Percentiles rank a stretch among this genome's conserved stretches.
phyloP scores from a whole-genome alignment of 2,797 vertebrate genomes.

The Picus viridis region DNA sequence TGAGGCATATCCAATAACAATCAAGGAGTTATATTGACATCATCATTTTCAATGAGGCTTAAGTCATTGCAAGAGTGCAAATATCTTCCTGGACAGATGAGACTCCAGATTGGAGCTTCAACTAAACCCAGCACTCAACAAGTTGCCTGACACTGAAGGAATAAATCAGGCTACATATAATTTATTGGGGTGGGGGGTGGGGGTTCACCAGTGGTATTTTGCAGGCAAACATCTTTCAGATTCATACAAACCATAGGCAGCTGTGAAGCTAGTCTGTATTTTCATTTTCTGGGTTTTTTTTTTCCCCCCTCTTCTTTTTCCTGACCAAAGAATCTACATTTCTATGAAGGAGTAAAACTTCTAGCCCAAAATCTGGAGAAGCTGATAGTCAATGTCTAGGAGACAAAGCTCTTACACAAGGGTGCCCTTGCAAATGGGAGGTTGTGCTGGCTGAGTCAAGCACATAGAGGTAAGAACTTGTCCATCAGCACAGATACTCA shows the following conservation, averaged over 20 bases:
- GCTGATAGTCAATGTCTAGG: not conserved
- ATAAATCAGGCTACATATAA: not conserved
- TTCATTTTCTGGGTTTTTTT: not conserved
- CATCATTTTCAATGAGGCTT: not conserved
- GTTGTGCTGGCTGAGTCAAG: not conserved
- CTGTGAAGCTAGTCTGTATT: not conserved
- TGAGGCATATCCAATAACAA: not conserved
- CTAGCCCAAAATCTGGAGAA: not conserved
- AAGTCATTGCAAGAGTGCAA: not conserved
- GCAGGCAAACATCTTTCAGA: not conserved
- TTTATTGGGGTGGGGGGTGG: not conserved
- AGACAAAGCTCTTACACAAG: not conserved
- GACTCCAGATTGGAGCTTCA: not conserved
- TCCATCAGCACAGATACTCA: accelerated
- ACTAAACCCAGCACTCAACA: not conserved
- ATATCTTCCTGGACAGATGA: not conserved
- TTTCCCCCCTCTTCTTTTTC: not conserved
- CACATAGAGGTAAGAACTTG: not conserved
- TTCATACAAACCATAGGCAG: not conserved
- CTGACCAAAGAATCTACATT: not conserved
- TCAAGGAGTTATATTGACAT: not conserved
- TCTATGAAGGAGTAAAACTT: not conserved
- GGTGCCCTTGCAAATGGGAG: not conserved
- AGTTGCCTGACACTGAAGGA: not conserved
- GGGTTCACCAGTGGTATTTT: not conserved